phyloP scores from a whole-genome alignment of 92 coral and sea anemone species.

The Muricea muricata region DNA sequence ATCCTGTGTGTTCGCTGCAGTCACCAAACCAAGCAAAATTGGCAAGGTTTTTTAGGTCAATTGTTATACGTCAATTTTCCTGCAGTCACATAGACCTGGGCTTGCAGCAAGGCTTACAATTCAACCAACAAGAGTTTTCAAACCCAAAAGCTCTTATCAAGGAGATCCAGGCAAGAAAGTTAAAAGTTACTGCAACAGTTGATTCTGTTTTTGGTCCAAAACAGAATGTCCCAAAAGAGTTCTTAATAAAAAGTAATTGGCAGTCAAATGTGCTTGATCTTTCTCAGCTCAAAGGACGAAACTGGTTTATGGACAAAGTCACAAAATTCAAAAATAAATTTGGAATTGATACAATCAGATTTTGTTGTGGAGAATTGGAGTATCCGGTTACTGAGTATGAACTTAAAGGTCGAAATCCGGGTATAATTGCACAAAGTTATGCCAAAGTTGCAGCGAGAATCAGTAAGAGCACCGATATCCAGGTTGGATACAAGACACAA shows the following conservation, averaged over 20 bases:
- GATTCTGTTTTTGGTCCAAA: conserved; percentile 75
- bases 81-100: conserved; percentile 78
- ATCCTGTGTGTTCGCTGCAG: conserved; percentile 78
- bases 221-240: conserved; percentile 64
- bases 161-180: conserved; percentile 56
- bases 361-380: conserved; percentile 77
- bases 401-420: conserved; percentile 69
- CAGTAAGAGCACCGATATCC: conserved; percentile 67
- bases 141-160: conserved; percentile 62
- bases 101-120: conserved; percentile 71
- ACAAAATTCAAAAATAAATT: conserved; percentile 58
- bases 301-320: conserved; percentile 63
- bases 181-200: conserved; percentile 73
- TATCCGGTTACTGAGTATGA: conserved; percentile 67
- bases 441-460: conserved; percentile 73
- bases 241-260: conserved; percentile 73
- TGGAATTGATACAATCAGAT: conserved; percentile 72
- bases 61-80: conserved; percentile 42
- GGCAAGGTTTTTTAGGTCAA: conserved; percentile 42
- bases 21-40: conserved; percentile 58
- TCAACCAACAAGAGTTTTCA: conserved; percentile 67
- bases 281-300: conserved; percentile 45
- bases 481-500: conserved; percentile 79
- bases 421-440: conserved; percentile 62
- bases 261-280: conserved; percentile 63